A percentile compares a stretch with the other conserved stretches of the same genome.
Conservation (phyloP, 2,797 vertebrate species). For the Monodelphis domestica region DNA sequence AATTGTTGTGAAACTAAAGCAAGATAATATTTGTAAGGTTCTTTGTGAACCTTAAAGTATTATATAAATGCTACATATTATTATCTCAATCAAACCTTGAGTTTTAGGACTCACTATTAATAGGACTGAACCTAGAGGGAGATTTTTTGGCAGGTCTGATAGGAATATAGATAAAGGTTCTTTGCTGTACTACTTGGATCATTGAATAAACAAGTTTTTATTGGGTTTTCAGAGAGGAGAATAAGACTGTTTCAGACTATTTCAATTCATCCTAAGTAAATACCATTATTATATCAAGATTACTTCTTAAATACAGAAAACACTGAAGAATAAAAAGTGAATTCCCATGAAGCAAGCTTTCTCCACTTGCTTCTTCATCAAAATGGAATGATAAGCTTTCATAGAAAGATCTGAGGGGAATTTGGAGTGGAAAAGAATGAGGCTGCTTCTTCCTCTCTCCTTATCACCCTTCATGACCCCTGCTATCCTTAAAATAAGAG, state of each 20-base stretch:
- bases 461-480: neutral
- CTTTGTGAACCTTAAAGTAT: neutral
- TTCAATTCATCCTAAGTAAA: constrained; percentile 31
- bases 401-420: constrained; percentile 47
- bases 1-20: neutral
- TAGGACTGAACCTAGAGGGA: neutral
- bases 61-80: neutral
- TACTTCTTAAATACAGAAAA: constrained; percentile 1
- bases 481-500: constrained; percentile 1
- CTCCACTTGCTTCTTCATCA: constrained; percentile 5
- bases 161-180: neutral
- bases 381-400: constrained; percentile 55
- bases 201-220: neutral
- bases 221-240: constrained; percentile 22
- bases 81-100: neutral
- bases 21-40: neutral
- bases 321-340: neutral
- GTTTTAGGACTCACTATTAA: neutral
- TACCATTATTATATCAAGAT: neutral
- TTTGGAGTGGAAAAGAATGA: neutral
- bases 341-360: constrained; percentile 1
- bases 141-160: constrained; percentile 14
- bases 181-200: neutral
- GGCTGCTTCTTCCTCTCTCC: neutral
- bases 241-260: constrained; percentile 9